Percentiles rank a stretch among this genome's conserved stretches.
phyloP scores from a whole-genome alignment of 2,113 vertebrate genomes.

The Macroglossus sobrinus region DNA sequence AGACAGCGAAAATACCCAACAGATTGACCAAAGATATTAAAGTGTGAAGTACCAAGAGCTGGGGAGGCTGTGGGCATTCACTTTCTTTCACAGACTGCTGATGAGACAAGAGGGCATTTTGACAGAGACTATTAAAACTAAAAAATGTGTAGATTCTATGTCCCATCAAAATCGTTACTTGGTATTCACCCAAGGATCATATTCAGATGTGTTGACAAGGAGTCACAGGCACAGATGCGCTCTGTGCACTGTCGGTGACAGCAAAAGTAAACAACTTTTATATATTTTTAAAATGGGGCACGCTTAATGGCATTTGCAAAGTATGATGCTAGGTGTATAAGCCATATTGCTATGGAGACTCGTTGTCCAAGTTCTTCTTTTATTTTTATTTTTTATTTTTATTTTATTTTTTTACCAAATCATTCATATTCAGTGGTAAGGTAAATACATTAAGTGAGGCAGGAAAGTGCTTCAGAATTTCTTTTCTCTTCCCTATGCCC shows the following conservation, averaged over 20 bases:
- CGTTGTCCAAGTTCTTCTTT: not conserved
- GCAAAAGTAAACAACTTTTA: not conserved
- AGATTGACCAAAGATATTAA: not conserved
- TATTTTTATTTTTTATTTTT: not conserved
- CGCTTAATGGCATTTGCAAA: not conserved
- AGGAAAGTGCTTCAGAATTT: not conserved
- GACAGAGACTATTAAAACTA: not conserved
- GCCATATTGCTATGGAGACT: not conserved
- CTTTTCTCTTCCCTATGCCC: not conserved
- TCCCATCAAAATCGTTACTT: not conserved
- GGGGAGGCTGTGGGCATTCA: not conserved
- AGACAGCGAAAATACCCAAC: not conserved
- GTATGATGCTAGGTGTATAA: fast-evolving
- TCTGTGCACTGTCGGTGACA: fast-evolving
- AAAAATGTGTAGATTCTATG: not conserved
- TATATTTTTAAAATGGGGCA: not conserved
- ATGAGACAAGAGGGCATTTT: not conserved
- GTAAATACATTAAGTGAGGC: not conserved
- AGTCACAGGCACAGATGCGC: fast-evolving
- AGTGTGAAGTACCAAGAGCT: fast-evolving
- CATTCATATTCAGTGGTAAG: not conserved
- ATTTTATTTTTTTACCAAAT: not conserved
- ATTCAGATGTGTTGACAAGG: not conserved
- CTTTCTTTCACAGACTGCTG: not conserved
- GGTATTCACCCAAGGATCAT: not conserved